phyloP scores from a whole-genome alignment of 2,797 vertebrate genomes.

The Ara ararauna region DNA sequence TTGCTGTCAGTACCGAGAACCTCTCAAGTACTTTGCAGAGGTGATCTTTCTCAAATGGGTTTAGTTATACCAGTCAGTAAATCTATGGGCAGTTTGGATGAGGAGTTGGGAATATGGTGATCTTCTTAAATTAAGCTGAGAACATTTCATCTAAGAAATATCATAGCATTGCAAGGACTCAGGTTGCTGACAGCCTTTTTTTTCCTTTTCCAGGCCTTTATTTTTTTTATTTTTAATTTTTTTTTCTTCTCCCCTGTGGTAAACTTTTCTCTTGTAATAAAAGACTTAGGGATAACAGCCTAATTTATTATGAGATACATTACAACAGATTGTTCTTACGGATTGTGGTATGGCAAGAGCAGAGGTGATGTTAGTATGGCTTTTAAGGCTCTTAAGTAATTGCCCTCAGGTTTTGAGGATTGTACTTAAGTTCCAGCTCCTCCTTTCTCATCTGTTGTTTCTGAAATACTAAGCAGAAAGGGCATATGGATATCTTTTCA shows the following conservation, averaged over 20 bases:
- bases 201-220: neutral
- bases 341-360: neutral
- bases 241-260: neutral
- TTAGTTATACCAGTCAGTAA: neutral
- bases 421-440: neutral
- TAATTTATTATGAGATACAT: neutral
- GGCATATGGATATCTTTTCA: fast-evolving
- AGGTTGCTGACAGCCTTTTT: neutral
- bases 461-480: neutral
- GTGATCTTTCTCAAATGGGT: neutral
- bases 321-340: neutral
- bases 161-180: neutral
- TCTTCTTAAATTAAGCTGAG: neutral
- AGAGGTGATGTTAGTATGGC: neutral
- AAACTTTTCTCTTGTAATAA: neutral
- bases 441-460: neutral
- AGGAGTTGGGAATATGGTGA: neutral
- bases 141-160: neutral
- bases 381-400: neutral
- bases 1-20: neutral
- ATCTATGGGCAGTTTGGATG: neutral
- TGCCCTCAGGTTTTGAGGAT: neutral
- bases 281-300: neutral
- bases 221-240: neutral
- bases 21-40: neutral